Conservation (phyloP, 2,797 vertebrate species). For the Melanogrammus aeglefinus region DNA sequence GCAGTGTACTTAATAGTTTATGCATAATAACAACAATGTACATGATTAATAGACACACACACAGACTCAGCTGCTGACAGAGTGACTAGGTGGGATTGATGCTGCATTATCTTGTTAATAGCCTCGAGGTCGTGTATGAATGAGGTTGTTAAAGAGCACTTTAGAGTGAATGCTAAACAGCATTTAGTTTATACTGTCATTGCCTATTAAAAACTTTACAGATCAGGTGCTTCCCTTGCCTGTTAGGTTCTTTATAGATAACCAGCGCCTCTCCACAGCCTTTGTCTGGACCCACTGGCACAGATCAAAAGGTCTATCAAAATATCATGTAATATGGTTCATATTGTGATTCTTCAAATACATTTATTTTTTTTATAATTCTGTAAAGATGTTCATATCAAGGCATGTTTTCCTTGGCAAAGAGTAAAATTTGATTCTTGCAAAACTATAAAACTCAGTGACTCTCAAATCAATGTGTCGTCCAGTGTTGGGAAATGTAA, state of each 20-base stretch:
- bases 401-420: neutral
- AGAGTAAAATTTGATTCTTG: neutral
- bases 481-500: neutral
- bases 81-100: conserved; percentile 55
- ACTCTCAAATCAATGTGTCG: neutral
- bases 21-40: neutral
- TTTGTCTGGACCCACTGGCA: neutral
- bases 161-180: conserved; percentile 62
- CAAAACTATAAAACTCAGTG: neutral
- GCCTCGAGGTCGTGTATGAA: conserved; percentile 64
- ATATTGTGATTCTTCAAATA: neutral
- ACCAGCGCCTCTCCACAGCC: conserved; percentile 1
- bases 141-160: conserved; percentile 60
- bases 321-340: neutral
- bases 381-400: neutral
- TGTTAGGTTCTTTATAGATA: conserved; percentile 40
- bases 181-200: conserved; percentile 60
- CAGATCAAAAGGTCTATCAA: no score
- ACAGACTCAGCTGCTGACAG: conserved; percentile 37
- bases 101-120: conserved; percentile 57
- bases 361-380: neutral
- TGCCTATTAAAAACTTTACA: conserved; percentile 57
- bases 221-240: conserved; percentile 53
- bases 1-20: neutral
- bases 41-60: conserved; percentile 3